Evolutionary conservation across 2,888 invertebrate species (phyloP).

Genomic region (Fragum sueziense): DNA sequence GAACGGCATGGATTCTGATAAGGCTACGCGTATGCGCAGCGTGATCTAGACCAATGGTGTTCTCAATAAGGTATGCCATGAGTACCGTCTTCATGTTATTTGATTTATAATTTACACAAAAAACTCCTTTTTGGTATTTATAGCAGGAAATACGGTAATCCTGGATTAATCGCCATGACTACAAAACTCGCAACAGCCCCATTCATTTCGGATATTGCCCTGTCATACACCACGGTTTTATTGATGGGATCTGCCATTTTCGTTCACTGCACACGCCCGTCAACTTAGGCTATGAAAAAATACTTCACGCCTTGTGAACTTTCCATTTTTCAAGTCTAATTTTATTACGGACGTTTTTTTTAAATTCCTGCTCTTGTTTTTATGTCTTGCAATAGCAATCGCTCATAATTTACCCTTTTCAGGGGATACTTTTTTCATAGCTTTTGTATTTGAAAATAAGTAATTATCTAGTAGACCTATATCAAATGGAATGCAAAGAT

Average conservation of each 20-base stretch:
- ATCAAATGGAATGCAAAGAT: too few relatives aligned
- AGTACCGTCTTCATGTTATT: too few relatives aligned
- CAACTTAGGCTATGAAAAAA: slow-evolving; percentile 13
- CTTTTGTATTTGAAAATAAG: too few relatives aligned
- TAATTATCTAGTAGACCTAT: too few relatives aligned
- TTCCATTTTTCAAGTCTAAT: background rate
- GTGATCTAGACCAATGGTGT: too few relatives aligned
- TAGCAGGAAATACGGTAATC: background rate
- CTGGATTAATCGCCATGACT: slow-evolving; percentile 23
- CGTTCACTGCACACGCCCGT: slow-evolving; percentile 26
- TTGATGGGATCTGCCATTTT: slow-evolving; percentile 24
- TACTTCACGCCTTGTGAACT: background rate
- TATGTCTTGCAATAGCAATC: background rate
- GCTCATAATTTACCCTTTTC: too few relatives aligned
- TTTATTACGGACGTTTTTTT: background rate
- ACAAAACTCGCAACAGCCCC: slow-evolving; percentile 25
- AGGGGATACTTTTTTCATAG: too few relatives aligned
- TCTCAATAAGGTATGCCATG: too few relatives aligned
- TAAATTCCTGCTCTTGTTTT: background rate
- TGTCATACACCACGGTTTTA: slow-evolving; percentile 16
- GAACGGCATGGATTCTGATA: too few relatives aligned
- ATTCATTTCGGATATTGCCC: slow-evolving; percentile 23
- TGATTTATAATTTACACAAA: too few relatives aligned
- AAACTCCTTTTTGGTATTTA: too few relatives aligned
- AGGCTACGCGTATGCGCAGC: too few relatives aligned